A percentile compares a stretch with the other conserved stretches of the same genome.
phyloP scores from a whole-genome alignment of 1,140 invertebrate species.

The Camponotus vicinus region DNA sequence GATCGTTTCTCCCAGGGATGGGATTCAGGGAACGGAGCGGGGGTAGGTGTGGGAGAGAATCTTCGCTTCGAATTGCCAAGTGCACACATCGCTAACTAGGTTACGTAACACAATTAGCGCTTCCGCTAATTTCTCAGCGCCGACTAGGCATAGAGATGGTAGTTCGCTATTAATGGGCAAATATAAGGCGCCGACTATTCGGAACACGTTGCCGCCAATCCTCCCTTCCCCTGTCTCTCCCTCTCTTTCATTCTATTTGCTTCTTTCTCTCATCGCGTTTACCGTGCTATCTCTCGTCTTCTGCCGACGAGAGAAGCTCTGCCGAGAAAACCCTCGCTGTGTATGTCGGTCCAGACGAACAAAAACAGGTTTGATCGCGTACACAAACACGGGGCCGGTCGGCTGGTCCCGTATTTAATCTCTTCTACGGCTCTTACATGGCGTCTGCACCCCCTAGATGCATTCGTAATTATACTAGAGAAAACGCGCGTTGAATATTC shows the following conservation, averaged over 20 bases:
- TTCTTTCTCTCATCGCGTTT: not conserved
- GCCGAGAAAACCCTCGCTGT: slow-evolving; percentile 37
- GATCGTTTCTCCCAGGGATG: not conserved
- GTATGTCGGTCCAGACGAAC: slow-evolving; percentile 53
- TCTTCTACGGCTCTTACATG: slow-evolving; percentile 16
- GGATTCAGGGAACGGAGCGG: not conserved
- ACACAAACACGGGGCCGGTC: slow-evolving; percentile 33
- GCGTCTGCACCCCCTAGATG: not conserved
- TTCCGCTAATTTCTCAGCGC: slow-evolving; percentile 83
- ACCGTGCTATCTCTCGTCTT: not conserved
- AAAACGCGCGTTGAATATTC: slow-evolving; percentile 58
- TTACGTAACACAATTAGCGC: slow-evolving; percentile 84
- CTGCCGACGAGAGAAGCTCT: slow-evolving; percentile 34
- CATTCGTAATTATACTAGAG: slow-evolving; percentile 24
- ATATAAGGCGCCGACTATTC: slow-evolving; percentile 83
- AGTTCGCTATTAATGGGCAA: slow-evolving; percentile 84
- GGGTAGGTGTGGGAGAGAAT: slow-evolving; percentile 27
- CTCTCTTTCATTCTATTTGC: not conserved
- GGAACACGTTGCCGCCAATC: slow-evolving; percentile 65
- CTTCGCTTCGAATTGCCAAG: slow-evolving; percentile 78
- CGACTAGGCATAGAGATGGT: slow-evolving; percentile 79
- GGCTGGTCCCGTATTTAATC: slow-evolving; percentile 35
- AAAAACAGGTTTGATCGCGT: slow-evolving; percentile 63
- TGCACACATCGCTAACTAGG: slow-evolving; percentile 81
- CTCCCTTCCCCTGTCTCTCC: not conserved